Base-by-base conservation (phyloP, 2,797 vertebrate genomes). In the Bryconaethiops microstoma region DNA sequence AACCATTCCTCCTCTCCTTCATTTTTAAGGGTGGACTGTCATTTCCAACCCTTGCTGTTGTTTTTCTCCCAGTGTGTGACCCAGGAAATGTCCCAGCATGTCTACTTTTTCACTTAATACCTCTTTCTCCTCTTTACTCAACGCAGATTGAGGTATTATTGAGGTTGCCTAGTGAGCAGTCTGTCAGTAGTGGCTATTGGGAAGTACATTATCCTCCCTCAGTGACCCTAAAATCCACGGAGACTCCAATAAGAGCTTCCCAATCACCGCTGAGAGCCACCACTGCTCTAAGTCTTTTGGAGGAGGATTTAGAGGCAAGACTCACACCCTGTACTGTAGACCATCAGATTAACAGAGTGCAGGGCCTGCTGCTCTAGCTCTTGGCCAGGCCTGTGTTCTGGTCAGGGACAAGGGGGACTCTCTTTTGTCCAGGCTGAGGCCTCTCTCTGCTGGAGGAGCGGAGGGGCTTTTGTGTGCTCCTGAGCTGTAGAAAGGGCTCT, bases 281-380 rank as follows among this genome's bases (percentile, higher is more conserved):
- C 77, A 80, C 68, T 8, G 79, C 81, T 54, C 83, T 77, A 83
- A 82, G 79, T 84, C 80, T 71, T 80, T 79, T 69, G 81, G 78
- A 85, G 77, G 59, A 73, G 78, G 81, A 85, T 86, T 86, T 85
- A 68, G 55, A 73, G 40, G 70, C 57, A 52, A 75, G 76, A 84
- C 75, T 85, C 57, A 29, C 52, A 29, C 65, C 63, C 76, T 62
- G 64, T 25, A 65, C 68, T 68, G 71, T 67, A 85, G 82, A 79
- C 78, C 64, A 70, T 74, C 60, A 86, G 86, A 87, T 88, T 87
- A 84, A 80, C 79, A 0, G 39, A 82, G 74, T 60, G 79, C 83
- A 81, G 67, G 81, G 45, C 84, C 85, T 84, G 84, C 84, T 88
- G 81, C 80, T 88, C 72, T 67, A 81, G 29, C 85, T 85, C 77